Conservation (phyloP, 2,797 vertebrate species). For the Mormyrus proboscirostris region DNA sequence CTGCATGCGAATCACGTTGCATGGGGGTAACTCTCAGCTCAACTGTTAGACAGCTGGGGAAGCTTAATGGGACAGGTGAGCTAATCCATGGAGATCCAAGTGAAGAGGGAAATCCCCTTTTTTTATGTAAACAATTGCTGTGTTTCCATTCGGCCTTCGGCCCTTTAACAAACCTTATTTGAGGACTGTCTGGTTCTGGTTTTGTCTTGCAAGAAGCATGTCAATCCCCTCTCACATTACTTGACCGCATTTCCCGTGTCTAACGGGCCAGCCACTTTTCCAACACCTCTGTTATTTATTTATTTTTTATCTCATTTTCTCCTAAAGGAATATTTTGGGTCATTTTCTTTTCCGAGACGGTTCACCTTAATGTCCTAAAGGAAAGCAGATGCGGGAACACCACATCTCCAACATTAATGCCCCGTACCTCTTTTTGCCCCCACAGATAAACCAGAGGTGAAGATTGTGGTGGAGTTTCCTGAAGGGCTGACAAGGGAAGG, state of each 20-base stretch:
- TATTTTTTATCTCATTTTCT: neutral
- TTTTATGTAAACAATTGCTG: neutral
- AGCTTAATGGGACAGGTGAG: neutral
- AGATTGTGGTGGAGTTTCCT: constrained; percentile 85
- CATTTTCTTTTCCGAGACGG: neutral
- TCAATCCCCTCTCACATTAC: neutral
- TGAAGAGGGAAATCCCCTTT: neutral
- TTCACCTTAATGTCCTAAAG: neutral
- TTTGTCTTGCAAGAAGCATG: neutral
- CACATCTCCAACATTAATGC: neutral
- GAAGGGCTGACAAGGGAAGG: constrained; percentile 90
- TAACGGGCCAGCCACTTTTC: neutral
- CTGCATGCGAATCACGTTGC: constrained; percentile 5
- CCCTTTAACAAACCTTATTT: neutral
- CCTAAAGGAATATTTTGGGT: neutral
- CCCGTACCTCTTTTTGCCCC: neutral
- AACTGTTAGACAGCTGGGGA: neutral
- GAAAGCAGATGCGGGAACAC: neutral
- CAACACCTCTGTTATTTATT: neutral
- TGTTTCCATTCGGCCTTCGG: neutral
- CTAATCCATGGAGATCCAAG: neutral
- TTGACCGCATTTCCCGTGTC: neutral
- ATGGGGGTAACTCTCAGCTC: neutral
- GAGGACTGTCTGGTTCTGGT: neutral
- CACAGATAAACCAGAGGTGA: constrained; percentile 93